A percentile compares a stretch with the other conserved stretches of the same genome.
phyloP scores from a whole-genome alignment of 2,797 vertebrate genomes.

The Pseudotriccus pelzelni region DNA sequence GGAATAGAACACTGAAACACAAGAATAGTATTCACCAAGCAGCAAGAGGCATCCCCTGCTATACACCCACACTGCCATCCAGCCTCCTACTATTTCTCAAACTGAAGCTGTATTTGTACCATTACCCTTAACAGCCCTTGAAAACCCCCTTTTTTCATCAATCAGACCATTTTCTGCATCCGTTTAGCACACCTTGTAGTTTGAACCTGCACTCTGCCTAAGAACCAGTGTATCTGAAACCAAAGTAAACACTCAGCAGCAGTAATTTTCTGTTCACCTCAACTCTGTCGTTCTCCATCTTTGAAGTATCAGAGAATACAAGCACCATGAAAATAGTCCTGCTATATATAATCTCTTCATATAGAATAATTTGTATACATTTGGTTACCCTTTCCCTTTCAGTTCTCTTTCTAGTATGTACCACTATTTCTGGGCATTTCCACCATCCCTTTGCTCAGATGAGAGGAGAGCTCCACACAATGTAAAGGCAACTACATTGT shows the following conservation, averaged over 20 bases:
- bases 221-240: neutral
- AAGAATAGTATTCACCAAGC: neutral
- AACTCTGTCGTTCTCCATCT: neutral
- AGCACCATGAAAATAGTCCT: neutral
- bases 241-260: neutral
- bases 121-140: neutral
- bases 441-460: neutral
- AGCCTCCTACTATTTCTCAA: neutral
- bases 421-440: neutral
- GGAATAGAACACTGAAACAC: neutral
- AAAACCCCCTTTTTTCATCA: neutral
- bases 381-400: neutral
- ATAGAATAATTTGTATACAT: neutral
- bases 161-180: neutral
- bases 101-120: neutral
- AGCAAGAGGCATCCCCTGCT: neutral
- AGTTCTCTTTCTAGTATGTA: neutral
- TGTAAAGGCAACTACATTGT: fast-evolving
- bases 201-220: neutral
- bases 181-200: neutral
- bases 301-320: neutral
- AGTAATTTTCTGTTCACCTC: neutral
- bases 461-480: neutral
- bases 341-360: neutral
- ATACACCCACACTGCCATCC: neutral